These are phyloP conservation scores for Cardinalis cardinalis DNA, from an alignment of 2,113 vertebrate genomes.

Conservation along the genomic window DNA sequence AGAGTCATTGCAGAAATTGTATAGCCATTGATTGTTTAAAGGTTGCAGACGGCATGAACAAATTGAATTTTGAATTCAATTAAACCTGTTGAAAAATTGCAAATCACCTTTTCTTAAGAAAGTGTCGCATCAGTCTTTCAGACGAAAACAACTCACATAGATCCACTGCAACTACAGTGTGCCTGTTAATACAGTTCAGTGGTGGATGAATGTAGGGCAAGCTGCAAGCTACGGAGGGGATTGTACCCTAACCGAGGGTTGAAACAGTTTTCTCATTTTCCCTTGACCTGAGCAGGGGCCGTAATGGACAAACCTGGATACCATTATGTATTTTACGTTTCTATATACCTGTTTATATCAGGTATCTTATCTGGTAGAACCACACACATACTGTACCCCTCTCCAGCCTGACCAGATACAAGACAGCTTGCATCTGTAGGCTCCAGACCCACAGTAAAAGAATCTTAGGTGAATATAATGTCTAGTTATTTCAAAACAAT, in stretches of 20 bases:
- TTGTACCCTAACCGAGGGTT: neutral
- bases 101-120: neutral
- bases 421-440: neutral
- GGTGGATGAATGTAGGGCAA: neutral
- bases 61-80: conserved; percentile 44
- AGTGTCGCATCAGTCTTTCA: neutral
- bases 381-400: neutral
- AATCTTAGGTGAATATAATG: neutral
- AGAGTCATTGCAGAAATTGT: conserved; percentile 53
- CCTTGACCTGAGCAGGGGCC: neutral
- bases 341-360: neutral
- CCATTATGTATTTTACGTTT: neutral
- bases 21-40: conserved; percentile 68
- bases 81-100: conserved; percentile 11
- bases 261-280: neutral
- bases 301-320: neutral
- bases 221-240: neutral
- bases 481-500: neutral
- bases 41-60: conserved; percentile 45
- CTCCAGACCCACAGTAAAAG: neutral
- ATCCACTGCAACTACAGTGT: neutral
- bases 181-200: neutral
- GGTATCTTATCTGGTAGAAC: neutral
- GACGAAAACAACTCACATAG: neutral
- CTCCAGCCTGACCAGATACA: neutral